Evolutionary conservation across 2,113 vertebrate genomes (phyloP).

Genomic region (Corythaixoides concolor): DNA sequence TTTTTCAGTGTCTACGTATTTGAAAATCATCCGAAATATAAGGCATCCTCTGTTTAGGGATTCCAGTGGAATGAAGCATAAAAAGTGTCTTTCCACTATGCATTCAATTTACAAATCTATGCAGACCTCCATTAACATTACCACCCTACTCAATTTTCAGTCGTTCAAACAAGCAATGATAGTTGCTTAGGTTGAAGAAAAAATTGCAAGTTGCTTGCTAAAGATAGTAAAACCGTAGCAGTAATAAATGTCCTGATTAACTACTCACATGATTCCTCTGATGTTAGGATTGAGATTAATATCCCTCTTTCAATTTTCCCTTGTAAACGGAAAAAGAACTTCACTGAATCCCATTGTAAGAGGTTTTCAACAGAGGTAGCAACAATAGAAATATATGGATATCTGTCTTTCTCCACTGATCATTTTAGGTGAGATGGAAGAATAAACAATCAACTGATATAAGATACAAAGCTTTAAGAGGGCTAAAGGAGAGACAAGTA

Average conservation of each 20-base stretch:
- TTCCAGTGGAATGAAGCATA: not conserved
- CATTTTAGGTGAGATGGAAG: not conserved
- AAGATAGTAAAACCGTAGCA: not conserved
- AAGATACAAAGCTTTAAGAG: not conserved
- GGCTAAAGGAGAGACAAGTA: not conserved
- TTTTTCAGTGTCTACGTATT: not conserved
- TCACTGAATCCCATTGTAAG: not conserved
- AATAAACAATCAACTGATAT: not conserved
- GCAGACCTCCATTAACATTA: not conserved
- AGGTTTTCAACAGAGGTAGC: not conserved
- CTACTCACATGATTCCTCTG: not conserved
- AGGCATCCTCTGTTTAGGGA: not conserved
- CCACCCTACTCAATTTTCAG: not conserved
- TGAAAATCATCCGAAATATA: not conserved
- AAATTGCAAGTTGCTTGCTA: not conserved
- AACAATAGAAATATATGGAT: not conserved
- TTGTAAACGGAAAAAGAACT: not conserved
- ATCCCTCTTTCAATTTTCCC: not conserved
- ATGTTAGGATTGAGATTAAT: not conserved
- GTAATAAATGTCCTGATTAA: not conserved
- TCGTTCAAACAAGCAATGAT: not conserved
- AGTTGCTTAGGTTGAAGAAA: not conserved
- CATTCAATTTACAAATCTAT: not conserved
- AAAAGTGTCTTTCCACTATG: not conserved
- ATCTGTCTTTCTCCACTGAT: not conserved